phyloP scores from a whole-genome alignment of 2,113 vertebrate species.

The Cyphomyrus discorhynchus region DNA sequence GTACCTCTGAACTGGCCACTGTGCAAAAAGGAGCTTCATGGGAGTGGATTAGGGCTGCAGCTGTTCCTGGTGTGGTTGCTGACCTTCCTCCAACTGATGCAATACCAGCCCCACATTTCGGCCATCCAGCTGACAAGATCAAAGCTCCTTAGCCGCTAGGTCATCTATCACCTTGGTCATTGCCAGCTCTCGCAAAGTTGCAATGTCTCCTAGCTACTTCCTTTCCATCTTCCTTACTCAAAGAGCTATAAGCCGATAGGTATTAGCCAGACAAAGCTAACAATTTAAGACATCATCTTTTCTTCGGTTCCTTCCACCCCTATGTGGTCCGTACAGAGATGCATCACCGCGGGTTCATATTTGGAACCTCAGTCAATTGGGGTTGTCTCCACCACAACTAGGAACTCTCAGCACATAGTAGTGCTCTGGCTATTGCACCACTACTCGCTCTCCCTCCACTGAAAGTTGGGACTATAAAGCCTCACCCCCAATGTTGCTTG shows the following conservation, averaged over 20 bases:
- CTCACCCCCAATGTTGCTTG: background rate
- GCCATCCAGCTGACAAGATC: slow-evolving; percentile 4
- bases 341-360: background rate
- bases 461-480: background rate
- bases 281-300: background rate
- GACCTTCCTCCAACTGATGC: background rate
- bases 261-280: background rate
- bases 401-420: background rate
- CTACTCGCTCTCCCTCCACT: background rate
- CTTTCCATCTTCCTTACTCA: background rate
- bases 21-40: background rate
- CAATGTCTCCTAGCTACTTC: background rate
- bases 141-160: slow-evolving; percentile 2
- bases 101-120: background rate
- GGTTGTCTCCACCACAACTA: background rate
- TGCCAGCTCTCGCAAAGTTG: background rate
- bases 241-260: background rate
- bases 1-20: background rate
- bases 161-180: background rate
- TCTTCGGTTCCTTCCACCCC: background rate
- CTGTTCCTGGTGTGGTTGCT: background rate
- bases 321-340: background rate
- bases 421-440: background rate
- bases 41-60: background rate
- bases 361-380: background rate